Conservation (phyloP, 2,797 vertebrate species). For the Lepus oiostolus region DNA sequence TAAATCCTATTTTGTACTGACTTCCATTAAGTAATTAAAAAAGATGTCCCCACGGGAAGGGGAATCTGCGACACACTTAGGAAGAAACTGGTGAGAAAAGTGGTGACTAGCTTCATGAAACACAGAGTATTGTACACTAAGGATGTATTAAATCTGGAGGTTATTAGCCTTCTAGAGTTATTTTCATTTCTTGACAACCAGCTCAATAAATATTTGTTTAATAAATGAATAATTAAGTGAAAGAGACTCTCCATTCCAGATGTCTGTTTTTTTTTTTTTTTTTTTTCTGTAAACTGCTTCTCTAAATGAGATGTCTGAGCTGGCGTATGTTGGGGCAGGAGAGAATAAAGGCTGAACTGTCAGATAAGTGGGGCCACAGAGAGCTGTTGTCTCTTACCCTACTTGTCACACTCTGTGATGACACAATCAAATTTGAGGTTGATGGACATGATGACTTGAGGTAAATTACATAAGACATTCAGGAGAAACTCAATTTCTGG, state of each 20-base stretch:
- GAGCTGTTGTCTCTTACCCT: background rate
- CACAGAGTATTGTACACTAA: background rate
- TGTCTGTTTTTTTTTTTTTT: background rate
- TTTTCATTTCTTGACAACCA: conserved; percentile 20
- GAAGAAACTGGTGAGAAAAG: conserved; percentile 29
- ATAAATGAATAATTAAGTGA: conserved; percentile 29
- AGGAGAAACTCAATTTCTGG: conserved; percentile 27
- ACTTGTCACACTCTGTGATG: background rate
- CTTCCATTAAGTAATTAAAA: conserved; percentile 77
- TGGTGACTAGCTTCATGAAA: background rate
- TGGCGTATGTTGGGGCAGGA: background rate
- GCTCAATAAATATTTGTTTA: conserved; percentile 33
- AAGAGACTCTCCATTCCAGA: background rate
- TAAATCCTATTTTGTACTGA: conserved; percentile 62
- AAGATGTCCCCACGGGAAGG: background rate
- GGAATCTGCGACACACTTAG: background rate
- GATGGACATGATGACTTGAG: background rate
- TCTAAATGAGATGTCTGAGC: background rate
- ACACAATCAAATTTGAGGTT: background rate
- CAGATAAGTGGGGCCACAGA: background rate
- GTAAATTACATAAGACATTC: background rate
- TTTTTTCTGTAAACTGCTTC: background rate
- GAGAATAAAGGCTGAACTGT: background rate
- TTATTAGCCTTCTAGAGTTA: background rate
- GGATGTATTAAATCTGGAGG: background rate